Percentiles rank a stretch among this genome's conserved stretches.
These are phyloP conservation scores for Phortica variegata DNA, from an alignment of 1,140 invertebrate species.

Conservation along the genomic window DNA sequence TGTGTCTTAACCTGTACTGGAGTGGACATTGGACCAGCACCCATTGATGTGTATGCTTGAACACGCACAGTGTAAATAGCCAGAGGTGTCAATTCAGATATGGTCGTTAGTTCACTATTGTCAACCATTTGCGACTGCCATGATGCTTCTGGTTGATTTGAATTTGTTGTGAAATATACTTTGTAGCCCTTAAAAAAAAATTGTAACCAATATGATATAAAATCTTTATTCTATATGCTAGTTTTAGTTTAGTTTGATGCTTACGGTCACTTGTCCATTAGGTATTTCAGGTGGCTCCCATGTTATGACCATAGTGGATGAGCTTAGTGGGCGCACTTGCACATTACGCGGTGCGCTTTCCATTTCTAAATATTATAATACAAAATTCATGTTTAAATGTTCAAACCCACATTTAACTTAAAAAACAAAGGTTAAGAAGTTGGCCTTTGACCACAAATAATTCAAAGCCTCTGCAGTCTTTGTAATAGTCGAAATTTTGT, in stretches of 20 bases:
- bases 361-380: too few species aligned
- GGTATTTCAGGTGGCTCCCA: slow-evolving; percentile 97
- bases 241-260: slow-evolving; percentile 49
- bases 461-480: too few species aligned
- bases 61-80: slow-evolving; percentile 90
- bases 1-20: slow-evolving; percentile 95
- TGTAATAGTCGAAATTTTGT: too few species aligned
- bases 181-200: slow-evolving; percentile 82
- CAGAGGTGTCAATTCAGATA: slow-evolving; percentile 84
- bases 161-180: slow-evolving; percentile 92
- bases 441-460: too few species aligned
- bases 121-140: slow-evolving; percentile 93
- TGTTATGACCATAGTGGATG: slow-evolving; percentile 92
- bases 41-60: slow-evolving; percentile 87
- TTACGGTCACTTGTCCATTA: slow-evolving; percentile 94
- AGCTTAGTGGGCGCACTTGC: slow-evolving; percentile 87
- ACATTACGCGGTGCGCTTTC: slow-evolving; percentile 92
- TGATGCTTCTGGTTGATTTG: slow-evolving; percentile 79
- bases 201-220: slow-evolving; percentile 1
- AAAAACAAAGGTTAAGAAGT: too few species aligned
- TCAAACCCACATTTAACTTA: too few species aligned
- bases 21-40: slow-evolving; percentile 84
- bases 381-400: too few species aligned
- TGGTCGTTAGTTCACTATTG: slow-evolving; percentile 89
- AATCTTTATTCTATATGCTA: not conserved